A percentile compares a stretch with the other conserved stretches of the same genome.
These are phyloP conservation scores for Dissostichus mawsoni DNA, from an alignment of 2,113 vertebrate genomes.

Conservation along the genomic window DNA sequence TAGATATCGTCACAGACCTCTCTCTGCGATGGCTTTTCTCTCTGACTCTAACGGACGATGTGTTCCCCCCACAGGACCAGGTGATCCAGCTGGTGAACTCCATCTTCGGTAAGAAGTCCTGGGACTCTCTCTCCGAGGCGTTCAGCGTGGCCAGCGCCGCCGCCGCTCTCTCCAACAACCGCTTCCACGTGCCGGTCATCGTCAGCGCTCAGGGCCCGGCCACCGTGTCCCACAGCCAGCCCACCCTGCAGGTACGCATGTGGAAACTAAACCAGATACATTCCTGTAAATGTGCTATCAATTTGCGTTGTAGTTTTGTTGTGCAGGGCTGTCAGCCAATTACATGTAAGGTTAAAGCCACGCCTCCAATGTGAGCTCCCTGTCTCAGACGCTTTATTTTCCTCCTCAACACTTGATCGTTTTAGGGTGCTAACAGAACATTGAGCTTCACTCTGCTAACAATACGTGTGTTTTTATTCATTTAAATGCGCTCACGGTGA, in stretches of 20 bases:
- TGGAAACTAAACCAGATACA: too few relatives aligned
- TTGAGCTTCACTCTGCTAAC: too few relatives aligned
- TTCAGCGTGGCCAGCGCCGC: constrained; percentile 93
- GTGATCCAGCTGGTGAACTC: constrained; percentile 96
- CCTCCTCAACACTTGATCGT: too few relatives aligned
- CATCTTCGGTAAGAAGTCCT: constrained; percentile 97
- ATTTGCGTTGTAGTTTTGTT: too few relatives aligned
- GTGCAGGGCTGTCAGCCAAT: too few relatives aligned
- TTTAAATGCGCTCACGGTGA: neutral
- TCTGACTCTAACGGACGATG: neutral
- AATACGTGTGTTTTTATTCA: too few relatives aligned
- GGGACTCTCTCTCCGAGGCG: constrained; percentile 91
- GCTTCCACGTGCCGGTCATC: constrained; percentile 91
- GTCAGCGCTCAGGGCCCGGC: constrained; percentile 88
- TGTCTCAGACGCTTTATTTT: too few relatives aligned
- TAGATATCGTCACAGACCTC: too few relatives aligned
- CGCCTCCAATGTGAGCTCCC: too few relatives aligned
- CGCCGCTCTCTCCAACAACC: constrained; percentile 89
- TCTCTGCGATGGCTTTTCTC: neutral
- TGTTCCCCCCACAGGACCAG: constrained; percentile 88
- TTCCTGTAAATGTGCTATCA: too few relatives aligned
- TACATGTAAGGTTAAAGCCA: too few relatives aligned
- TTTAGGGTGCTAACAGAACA: too few relatives aligned
- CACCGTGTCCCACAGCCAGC: constrained; percentile 92
- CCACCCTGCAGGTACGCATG: constrained; percentile 87